Evolutionary conservation across 2,797 vertebrate species (phyloP), one percentile per base, ranked within the genome.

Genomic region (Poecilia wingei): DNA sequence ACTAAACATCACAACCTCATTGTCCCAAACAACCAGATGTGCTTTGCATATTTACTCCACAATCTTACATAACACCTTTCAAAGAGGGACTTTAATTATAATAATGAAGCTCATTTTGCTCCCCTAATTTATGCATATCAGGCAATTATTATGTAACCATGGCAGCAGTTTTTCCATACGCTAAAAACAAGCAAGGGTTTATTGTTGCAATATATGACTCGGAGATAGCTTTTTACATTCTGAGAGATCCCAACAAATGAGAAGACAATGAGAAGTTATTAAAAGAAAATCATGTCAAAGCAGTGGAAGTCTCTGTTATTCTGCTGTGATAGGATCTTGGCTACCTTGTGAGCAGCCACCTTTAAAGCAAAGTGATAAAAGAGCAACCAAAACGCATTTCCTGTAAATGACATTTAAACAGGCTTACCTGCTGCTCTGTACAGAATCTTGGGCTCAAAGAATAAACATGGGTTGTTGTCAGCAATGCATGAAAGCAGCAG

Each of bases 401-500:
- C 10, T n/a, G n/a, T 14, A 6, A n/a, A 39, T 46, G 33, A 70
- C 4, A 73, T n/a, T 51, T 12, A 75, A 57, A 69, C 4, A 16
- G 18, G 25, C 94, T 95, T 88, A 92, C 87, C 98, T 97, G 98
- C 97, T 93, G 98, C 97, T 95, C 98, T 96, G 92, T 99, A 99
- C 79, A 99, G 96, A 94, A 99, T 98, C 96, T 99, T 99, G 89
- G 98, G 98, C 92, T 99, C 98, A 91, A 99, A 99, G 95, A 99
- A 99, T 93, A 99, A 98, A 88, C 98, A 99, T 55, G 98, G 98
- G 90, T 99, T 99, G 89, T 96, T 89, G 91, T 99, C 98, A 73
- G 96, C 96, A 79, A 99, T 98, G 93, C 98, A 99, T 8, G 98
- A 96, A 68, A 99, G 94, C 49, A 99, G 95, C 79, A 99, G 94